These are phyloP conservation scores for Andrena fulva DNA, from an alignment of 2,888 invertebrate species.

Conservation along the genomic window DNA sequence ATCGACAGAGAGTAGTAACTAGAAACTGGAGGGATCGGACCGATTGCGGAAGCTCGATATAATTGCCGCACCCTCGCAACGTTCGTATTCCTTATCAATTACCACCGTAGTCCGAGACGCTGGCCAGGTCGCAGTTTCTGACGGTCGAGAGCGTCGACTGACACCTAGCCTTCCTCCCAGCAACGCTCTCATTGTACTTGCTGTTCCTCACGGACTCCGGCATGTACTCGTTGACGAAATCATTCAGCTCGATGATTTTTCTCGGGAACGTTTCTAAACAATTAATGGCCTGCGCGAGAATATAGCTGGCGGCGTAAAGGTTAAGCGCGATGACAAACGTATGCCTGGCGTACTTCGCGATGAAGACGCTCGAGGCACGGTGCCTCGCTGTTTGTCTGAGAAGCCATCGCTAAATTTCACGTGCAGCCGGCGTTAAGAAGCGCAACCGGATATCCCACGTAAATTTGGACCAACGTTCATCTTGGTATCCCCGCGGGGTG, in stretches of 20 bases:
- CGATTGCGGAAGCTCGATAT: not conserved
- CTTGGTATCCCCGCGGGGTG: constrained; percentile 60
- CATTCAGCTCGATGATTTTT: constrained; percentile 77
- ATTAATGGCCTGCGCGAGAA: constrained; percentile 70
- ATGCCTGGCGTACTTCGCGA: constrained; percentile 71
- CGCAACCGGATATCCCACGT: constrained; percentile 70
- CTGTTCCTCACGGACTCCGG: constrained; percentile 70
- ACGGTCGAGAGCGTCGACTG: constrained; percentile 61
- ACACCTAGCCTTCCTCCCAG: constrained; percentile 64
- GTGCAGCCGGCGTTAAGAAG: constrained; percentile 48
- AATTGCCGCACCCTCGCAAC: not conserved
- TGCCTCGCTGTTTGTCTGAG: constrained; percentile 64
- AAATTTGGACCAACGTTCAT: constrained; percentile 79
- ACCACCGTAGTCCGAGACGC: constrained; percentile 69
- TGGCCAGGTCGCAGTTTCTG: constrained; percentile 66
- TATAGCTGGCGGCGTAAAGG: constrained; percentile 2
- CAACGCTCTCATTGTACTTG: constrained; percentile 42
- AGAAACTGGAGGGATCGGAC: constrained; percentile 46
- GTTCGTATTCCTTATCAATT: constrained; percentile 5
- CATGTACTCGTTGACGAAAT: constrained; percentile 73
- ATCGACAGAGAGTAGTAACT: constrained; percentile 72
- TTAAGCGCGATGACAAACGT: constrained; percentile 1
- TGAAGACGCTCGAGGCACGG: constrained; percentile 76
- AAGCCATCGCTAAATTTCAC: constrained; percentile 53
- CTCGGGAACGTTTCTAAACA: constrained; percentile 77